Conservation (phyloP, 2,888 invertebrate species). For the Gortyna flavago region DNA sequence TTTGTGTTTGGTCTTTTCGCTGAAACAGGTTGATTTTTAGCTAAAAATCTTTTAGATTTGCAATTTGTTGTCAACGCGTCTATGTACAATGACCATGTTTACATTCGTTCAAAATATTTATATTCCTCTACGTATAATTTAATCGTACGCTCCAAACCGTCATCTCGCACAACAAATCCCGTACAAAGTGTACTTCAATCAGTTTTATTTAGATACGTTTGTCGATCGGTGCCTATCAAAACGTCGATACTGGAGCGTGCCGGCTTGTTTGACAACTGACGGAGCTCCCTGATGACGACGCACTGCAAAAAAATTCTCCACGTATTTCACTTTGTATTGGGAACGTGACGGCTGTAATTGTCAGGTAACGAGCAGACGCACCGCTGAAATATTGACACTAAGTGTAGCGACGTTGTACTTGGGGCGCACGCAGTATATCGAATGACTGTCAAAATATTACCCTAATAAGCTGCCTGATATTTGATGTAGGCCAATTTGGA, state of each 20-base stretch:
- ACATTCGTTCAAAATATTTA: conserved; percentile 46
- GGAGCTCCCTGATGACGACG: conserved; percentile 57
- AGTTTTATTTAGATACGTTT: conserved; percentile 66
- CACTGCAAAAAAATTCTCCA: conserved; percentile 56
- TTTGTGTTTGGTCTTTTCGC: background rate
- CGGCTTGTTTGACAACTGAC: conserved; percentile 64
- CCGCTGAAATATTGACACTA: conserved; percentile 60
- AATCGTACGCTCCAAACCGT: conserved; percentile 38
- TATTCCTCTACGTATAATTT: conserved; percentile 53
- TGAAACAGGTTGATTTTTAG: background rate
- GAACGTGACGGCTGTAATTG: conserved; percentile 65
- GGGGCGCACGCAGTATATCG: conserved; percentile 47
- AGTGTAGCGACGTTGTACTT: conserved; percentile 43
- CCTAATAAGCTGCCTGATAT: conserved; percentile 54
- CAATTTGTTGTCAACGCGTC: background rate
- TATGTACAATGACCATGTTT: conserved; percentile 33
- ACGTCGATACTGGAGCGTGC: conserved; percentile 53
- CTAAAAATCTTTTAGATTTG: background rate
- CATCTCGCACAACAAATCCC: conserved; percentile 57
- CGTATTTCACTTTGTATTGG: conserved; percentile 61
- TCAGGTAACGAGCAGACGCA: conserved; percentile 66
- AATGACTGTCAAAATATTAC: conserved; percentile 61
- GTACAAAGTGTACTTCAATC: conserved; percentile 62
- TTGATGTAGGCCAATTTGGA: conserved; percentile 55
- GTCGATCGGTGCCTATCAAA: conserved; percentile 62